Evolutionary conservation across 1,140 invertebrate species (phyloP).

Genomic region (Papilio xuthus): DNA sequence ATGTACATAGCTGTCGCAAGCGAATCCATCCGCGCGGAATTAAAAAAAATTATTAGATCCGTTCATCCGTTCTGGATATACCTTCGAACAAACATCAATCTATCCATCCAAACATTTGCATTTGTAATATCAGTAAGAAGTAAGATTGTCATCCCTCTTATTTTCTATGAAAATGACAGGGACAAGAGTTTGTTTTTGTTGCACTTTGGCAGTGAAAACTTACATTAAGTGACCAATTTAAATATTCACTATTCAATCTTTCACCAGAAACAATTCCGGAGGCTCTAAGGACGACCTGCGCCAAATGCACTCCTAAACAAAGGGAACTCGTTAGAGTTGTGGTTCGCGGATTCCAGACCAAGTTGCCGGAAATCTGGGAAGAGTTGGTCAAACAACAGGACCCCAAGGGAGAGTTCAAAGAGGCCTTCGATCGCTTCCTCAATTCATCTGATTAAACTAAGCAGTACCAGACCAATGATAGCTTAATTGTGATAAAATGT

Average conservation of each 20-base stretch:
- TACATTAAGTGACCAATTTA: neutral
- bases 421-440: conserved; percentile 60
- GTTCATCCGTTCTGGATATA: too few species aligned
- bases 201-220: neutral
- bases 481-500: conserved; percentile 7
- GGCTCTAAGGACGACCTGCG: conserved; percentile 81
- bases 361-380: conserved; percentile 72
- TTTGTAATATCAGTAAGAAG: too few species aligned
- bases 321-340: conserved; percentile 84
- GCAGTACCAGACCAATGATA: neutral
- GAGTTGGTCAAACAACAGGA: conserved; percentile 71
- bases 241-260: conserved; percentile 28
- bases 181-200: neutral
- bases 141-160: neutral
- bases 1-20: too few species aligned
- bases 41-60: too few species aligned
- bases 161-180: neutral
- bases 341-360: conserved; percentile 69
- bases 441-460: conserved; percentile 44
- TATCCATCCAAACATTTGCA: too few species aligned
- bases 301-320: conserved; percentile 82
- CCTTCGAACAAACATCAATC: too few species aligned
- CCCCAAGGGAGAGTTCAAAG: conserved; percentile 64
- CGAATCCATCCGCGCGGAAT: too few species aligned
- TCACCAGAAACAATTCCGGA: conserved; percentile 82